These are phyloP conservation scores for Oxytorus armatus DNA, from an alignment of 2,888 invertebrate genomes.

Conservation along the genomic window DNA sequence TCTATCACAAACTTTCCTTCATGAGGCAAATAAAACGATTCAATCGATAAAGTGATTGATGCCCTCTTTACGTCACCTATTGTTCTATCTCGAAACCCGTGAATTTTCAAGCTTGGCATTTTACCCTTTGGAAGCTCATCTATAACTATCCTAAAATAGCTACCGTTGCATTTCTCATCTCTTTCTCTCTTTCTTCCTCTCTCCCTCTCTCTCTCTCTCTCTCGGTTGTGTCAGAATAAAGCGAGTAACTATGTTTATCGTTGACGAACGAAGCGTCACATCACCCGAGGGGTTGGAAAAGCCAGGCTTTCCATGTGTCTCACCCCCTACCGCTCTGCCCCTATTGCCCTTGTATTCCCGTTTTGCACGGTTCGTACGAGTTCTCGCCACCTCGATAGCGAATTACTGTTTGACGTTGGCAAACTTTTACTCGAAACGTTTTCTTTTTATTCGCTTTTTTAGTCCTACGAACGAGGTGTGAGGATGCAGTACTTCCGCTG, in stretches of 20 bases:
- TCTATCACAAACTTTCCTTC: too few species aligned
- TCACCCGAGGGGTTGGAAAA: constrained; percentile 63
- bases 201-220: constrained; percentile 19
- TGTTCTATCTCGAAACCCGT: constrained; percentile 17
- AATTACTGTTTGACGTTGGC: constrained; percentile 76
- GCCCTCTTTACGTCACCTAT: constrained; percentile 37
- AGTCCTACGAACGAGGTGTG: constrained; percentile 31
- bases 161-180: not conserved
- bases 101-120: constrained; percentile 39
- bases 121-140: constrained; percentile 43
- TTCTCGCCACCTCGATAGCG: constrained; percentile 67
- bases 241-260: constrained; percentile 74
- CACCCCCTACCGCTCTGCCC: constrained; percentile 9
- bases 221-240: constrained; percentile 67
- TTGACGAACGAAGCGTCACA: constrained; percentile 72
- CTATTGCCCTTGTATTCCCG: constrained; percentile 35
- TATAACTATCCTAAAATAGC: constrained; percentile 15
- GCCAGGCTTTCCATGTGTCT: constrained; percentile 26
- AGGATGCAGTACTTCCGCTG: constrained; percentile 7
- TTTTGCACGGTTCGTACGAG: constrained; percentile 33
- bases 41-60: constrained; percentile 5
- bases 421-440: constrained; percentile 72
- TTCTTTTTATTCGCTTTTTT: constrained; percentile 52
- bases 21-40: not conserved
- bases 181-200: constrained; percentile 4